Conservation (phyloP, 2,888 invertebrate genomes). For the Callosobruchus maculatus region DNA sequence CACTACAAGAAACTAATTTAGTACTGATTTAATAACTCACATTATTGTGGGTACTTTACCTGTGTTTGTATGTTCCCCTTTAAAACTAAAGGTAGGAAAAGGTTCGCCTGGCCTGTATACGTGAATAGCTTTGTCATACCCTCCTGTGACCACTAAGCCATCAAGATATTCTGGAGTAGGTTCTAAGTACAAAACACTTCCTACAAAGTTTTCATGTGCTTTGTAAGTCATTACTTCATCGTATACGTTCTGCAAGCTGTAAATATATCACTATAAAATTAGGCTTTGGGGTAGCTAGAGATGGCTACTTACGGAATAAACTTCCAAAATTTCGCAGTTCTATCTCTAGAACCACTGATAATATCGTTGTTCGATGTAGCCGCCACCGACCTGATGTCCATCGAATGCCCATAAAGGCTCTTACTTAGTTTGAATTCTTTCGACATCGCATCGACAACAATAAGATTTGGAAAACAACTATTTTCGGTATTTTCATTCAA, state of each 20-base stretch:
- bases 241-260: slow-evolving; percentile 60
- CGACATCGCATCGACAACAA: slow-evolving; percentile 36
- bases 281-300: neutral
- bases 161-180: slow-evolving; percentile 66
- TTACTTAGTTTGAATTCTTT: slow-evolving; percentile 73
- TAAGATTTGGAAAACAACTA: too few relatives aligned
- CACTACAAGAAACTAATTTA: slow-evolving; percentile 41
- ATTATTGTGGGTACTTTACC: slow-evolving; percentile 48
- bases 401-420: slow-evolving; percentile 73
- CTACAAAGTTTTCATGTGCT: slow-evolving; percentile 85
- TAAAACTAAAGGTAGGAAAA: slow-evolving; percentile 64
- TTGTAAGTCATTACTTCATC: slow-evolving; percentile 64
- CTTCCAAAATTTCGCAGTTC: slow-evolving; percentile 83
- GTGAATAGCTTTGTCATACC: slow-evolving; percentile 82
- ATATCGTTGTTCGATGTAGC: slow-evolving; percentile 66
- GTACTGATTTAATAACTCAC: neutral
- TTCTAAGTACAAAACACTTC: slow-evolving; percentile 73
- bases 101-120: slow-evolving; percentile 71
- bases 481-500: too few relatives aligned
- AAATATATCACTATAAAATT: slow-evolving; percentile 24
- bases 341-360: slow-evolving; percentile 85
- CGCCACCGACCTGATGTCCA: slow-evolving; percentile 79
- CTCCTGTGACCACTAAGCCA: slow-evolving; percentile 82
- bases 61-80: slow-evolving; percentile 70
- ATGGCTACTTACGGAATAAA: slow-evolving; percentile 60